These are phyloP conservation scores for Actinia equina DNA, from an alignment of 64 coral and sea anemone species.

Conservation along the genomic window DNA sequence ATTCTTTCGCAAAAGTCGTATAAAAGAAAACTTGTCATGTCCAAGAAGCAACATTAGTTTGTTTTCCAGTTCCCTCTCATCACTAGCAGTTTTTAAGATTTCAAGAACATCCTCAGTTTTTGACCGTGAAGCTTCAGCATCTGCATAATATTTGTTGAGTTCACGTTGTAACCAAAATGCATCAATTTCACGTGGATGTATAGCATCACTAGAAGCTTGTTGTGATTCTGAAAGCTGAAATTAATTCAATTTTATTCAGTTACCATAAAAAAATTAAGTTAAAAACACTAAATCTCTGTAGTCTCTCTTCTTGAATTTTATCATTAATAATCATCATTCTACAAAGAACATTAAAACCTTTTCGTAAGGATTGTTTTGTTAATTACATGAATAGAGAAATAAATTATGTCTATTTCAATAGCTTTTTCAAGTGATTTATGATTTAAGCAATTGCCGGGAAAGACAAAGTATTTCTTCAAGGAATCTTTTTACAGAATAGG, in stretches of 20 bases:
- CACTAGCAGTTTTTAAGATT: constrained; percentile 95
- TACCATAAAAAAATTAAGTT: too few relatives aligned
- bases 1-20: constrained; percentile 87
- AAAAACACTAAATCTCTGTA: too few relatives aligned
- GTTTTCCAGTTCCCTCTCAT: constrained; percentile 97
- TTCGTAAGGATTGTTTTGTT: too few relatives aligned
- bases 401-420: too few relatives aligned
- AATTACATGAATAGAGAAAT: too few relatives aligned
- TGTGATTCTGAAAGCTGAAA: constrained; percentile 21
- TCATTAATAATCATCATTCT: too few relatives aligned
- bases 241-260: not conserved
- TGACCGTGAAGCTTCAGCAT: constrained; percentile 93
- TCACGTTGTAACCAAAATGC: constrained; percentile 99
- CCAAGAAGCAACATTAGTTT: constrained; percentile 96
- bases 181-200: constrained; percentile 94
- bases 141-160: constrained; percentile 96
- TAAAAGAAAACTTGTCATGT: constrained; percentile 98
- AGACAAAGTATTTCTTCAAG: too few relatives aligned
- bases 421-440: too few relatives aligned
- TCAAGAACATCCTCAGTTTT: constrained; percentile 97
- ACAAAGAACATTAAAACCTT: too few relatives aligned
- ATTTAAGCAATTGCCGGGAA: too few relatives aligned
- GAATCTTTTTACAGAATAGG: too few relatives aligned
- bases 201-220: constrained; percentile 42
- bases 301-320: too few relatives aligned